These are phyloP conservation scores for Argopecten irradians DNA, from an alignment of 1,140 invertebrate genomes.

Conservation along the genomic window DNA sequence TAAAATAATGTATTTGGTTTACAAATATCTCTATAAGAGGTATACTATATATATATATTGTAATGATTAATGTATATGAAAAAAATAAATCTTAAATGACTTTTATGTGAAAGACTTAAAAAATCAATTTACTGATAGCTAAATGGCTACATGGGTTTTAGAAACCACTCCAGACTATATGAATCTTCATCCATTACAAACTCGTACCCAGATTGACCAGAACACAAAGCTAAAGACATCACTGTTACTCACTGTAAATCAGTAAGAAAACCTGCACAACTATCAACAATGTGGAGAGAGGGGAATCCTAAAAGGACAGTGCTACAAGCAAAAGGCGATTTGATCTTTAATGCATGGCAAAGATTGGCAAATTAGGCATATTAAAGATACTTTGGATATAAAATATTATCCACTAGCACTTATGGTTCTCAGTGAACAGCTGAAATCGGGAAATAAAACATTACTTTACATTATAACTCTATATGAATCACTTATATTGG, in stretches of 20 bases:
- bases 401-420: too few species aligned
- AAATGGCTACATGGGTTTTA: not conserved
- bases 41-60: not conserved
- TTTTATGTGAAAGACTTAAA: not conserved
- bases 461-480: not conserved
- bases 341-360: not conserved
- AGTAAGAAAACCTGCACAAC: not conserved
- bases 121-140: not conserved
- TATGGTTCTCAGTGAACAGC: not conserved
- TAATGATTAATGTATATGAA: not conserved
- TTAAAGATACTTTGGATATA: not conserved
- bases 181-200: not conserved
- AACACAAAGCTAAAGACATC: not conserved
- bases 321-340: not conserved
- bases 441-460: not conserved
- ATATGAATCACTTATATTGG: not conserved
- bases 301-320: not conserved
- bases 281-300: not conserved
- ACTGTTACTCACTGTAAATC: not conserved
- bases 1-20: not conserved
- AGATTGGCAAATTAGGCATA: not conserved
- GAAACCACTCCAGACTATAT: conserved; percentile 7
- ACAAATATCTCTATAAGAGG: not conserved
- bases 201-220: not conserved
- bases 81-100: conserved; percentile 13